Base-by-base conservation (phyloP, 1,140 invertebrate species). In the Bombus breviceps region DNA sequence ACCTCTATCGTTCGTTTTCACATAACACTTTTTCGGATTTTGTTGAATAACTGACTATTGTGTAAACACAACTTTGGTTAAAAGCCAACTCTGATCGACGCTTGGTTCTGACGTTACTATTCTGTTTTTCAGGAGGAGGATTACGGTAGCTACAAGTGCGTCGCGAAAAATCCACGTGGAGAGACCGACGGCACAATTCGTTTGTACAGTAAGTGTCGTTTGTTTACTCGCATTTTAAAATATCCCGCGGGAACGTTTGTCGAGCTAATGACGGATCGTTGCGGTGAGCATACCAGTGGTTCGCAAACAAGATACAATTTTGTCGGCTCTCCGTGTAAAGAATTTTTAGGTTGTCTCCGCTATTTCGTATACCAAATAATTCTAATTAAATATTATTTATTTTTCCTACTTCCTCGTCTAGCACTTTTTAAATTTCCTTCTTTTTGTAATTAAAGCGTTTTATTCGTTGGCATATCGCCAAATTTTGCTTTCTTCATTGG, bases 121-220 rank as follows among this genome's bases (percentile, higher is more conserved):
- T 86, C 37, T 71, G 53, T 75, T 83, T 89, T 96, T 18, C 91
- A 95, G 92, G 91, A 93, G 80, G 92, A 93, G 68, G 98, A 98
- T 94, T 98, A 98, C 93, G 98, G 98, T 25, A 97, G 96, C 75
- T 99, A 99, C 95, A 98, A 98, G 94, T 99, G 98, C 93, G 97
- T 98, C 5, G 98, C 98, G 64, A 99, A 98, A 95, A 99, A 99
- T 96, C 98, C 98, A 41, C 96, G 98, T 78, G 98, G 98, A 85
- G 98, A 98, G 94, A 99, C 98, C 12, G 98, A 99, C 93, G 98
- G 98, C 69, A 97, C 97, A 66, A 99, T 99, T 92, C 96, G 98
- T 91, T 95, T 99, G 72, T 99, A 98, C 94, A 97, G 98, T 98
- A 96, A 98, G 98, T 97, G 92, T 87, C 85, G 81, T 85, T 90